Base-by-base conservation (phyloP, 2,888 invertebrate genomes). In the Ypsolopha sequella region DNA sequence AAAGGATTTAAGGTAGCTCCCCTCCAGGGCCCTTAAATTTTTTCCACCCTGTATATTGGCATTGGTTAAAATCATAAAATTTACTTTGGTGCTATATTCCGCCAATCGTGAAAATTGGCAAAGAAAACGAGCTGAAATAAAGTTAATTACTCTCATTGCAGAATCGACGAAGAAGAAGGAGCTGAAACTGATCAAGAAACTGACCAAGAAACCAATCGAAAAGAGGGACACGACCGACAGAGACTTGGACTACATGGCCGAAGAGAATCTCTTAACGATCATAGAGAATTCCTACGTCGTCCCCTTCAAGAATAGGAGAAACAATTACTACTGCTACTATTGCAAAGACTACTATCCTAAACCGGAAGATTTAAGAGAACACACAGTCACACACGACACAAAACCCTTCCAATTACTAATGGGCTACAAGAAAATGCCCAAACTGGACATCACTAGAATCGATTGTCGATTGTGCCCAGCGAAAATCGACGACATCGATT, bases 241-340 rank as follows among this genome's bases (percentile, higher is more conserved):
- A 45, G 85, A 84, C 8, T 54, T 82, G 1, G 84, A 85, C 41
- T 82, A 81, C 49, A 85, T 85, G 85, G 76, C 82, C 0, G 84
- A 84, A 50, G 82, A 84, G 39, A 86, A 86, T 35, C 63, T 84
- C 0, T 63, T 84, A 0, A 85, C 82, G 0, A 78, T 85, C 36
- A 78, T 85, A 34, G 81, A 84, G 24, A 76, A 81, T 47, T 86
- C 85, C 0, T 85, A 76, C 44, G 84, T 82, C 0, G 80, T 80
- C 11, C 85, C 85, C 0, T 86, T 86, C 58, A 82, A 84, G 48
- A 85, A 84, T 54, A 56, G 85, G 52, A 53, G 82, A 3, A 86
- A 84, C 36, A 85, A 84, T 48, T 84, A 84, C 50, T 84, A 84
- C 51, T 86, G 85, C 49, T 86, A 82, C 58, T 86, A 86, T 52